Evolutionary conservation across 35 echinoderm and acorn worm species (phyloP).

Genomic region (Apostichopus californicus): DNA sequence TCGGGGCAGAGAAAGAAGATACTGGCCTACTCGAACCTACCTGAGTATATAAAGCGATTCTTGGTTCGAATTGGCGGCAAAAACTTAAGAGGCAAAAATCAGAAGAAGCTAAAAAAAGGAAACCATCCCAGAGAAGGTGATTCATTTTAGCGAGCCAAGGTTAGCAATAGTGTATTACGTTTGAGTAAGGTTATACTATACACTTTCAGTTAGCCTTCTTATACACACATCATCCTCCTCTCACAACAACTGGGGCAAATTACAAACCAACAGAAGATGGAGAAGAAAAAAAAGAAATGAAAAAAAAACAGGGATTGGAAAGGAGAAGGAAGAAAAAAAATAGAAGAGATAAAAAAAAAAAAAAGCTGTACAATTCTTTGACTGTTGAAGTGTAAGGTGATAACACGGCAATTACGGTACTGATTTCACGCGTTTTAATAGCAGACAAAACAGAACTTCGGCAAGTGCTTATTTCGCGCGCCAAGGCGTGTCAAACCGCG

Average conservation of each 20-base stretch:
- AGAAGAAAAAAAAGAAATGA: background rate
- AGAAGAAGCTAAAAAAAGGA: background rate
- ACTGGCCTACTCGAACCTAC: conserved; percentile 8
- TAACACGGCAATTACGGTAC: conserved; percentile 49
- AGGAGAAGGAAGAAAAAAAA: background rate
- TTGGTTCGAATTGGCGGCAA: conserved; percentile 6
- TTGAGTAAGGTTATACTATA: background rate
- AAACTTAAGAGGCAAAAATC: conserved; percentile 35
- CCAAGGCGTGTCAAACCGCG: conserved; percentile 48
- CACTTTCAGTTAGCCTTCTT: background rate
- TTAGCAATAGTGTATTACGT: background rate
- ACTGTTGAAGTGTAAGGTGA: conserved; percentile 46
- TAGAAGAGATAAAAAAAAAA: background rate
- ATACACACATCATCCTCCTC: background rate
- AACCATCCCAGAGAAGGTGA: conserved; percentile 14
- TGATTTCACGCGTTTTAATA: conserved; percentile 61
- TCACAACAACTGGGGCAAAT: conserved; percentile 34
- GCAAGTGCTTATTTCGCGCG: conserved; percentile 48
- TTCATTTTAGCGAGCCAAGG: conserved; percentile 43
- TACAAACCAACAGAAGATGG: background rate
- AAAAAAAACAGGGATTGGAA: background rate
- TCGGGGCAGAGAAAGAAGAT: conserved; percentile 28
- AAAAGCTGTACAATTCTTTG: background rate
- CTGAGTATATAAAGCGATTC: conserved; percentile 25
- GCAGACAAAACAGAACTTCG: conserved; percentile 52